Conservation (phyloP, 2,888 invertebrate genomes). For the Tipula helvola region DNA sequence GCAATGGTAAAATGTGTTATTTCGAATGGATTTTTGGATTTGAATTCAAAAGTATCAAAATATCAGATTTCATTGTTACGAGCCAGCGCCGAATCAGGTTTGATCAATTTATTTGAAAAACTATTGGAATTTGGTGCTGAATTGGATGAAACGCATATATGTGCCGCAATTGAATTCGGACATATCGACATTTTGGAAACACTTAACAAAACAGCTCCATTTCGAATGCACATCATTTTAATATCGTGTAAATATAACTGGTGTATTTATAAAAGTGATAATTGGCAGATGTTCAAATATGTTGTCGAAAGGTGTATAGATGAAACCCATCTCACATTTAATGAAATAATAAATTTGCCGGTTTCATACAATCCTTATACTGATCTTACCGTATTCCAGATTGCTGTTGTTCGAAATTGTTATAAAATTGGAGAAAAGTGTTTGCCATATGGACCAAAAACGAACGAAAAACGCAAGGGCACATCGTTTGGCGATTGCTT, state of each 20-base stretch:
- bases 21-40: neutral
- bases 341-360: neutral
- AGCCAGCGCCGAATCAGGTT: neutral
- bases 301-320: neutral
- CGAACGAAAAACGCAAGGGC: neutral
- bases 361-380: neutral
- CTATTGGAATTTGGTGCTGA: neutral
- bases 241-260: neutral
- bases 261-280: neutral
- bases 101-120: neutral
- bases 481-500: too few species aligned
- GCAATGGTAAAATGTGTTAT: neutral
- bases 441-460: neutral
- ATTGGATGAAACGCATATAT: neutral
- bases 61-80: neutral
- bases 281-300: neutral
- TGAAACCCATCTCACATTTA: neutral
- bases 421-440: neutral
- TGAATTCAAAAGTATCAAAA: neutral
- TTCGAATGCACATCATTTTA: neutral
- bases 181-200: neutral
- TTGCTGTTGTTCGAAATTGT: neutral
- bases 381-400: neutral
- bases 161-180: neutral
- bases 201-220: neutral